These are phyloP conservation scores for Acanthochromis polyacanthus DNA, from an alignment of 2,113 vertebrate species.

Conservation along the genomic window DNA sequence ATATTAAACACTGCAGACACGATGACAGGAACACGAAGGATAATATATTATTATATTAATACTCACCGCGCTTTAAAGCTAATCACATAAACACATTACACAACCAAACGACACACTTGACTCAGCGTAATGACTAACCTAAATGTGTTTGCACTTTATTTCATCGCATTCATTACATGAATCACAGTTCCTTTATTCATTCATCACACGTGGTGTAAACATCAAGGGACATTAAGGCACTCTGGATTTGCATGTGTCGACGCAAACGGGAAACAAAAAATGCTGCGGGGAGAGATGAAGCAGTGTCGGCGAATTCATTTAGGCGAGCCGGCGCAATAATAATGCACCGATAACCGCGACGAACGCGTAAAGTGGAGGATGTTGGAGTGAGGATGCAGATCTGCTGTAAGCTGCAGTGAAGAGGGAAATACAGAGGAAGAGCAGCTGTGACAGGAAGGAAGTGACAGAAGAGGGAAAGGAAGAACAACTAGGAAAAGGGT, in stretches of 20 bases:
- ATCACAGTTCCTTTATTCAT: conserved; percentile 29
- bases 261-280: conserved; percentile 12
- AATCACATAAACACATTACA: conserved; percentile 10
- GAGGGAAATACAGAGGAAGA: neutral
- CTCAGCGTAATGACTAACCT: conserved; percentile 16
- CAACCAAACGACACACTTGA: neutral
- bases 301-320: conserved; percentile 43
- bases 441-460: conserved; percentile 30
- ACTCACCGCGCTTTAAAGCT: neutral
- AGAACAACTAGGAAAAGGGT: conserved; percentile 64
- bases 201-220: conserved; percentile 25
- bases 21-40: neutral
- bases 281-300: conserved; percentile 24
- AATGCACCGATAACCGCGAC: conserved; percentile 1
- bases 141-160: conserved; percentile 39
- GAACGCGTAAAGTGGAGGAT: neutral
- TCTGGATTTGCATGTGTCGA: conserved; percentile 33
- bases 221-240: conserved; percentile 29
- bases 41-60: neutral
- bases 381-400: neutral
- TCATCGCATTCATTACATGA: conserved; percentile 13
- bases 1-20: neutral
- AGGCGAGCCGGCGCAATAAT: conserved; percentile 23
- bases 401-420: neutral
- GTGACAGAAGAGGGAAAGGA: no score